Base-by-base conservation (phyloP, 2,113 vertebrate genomes). In the Dasypus novemcinctus region DNA sequence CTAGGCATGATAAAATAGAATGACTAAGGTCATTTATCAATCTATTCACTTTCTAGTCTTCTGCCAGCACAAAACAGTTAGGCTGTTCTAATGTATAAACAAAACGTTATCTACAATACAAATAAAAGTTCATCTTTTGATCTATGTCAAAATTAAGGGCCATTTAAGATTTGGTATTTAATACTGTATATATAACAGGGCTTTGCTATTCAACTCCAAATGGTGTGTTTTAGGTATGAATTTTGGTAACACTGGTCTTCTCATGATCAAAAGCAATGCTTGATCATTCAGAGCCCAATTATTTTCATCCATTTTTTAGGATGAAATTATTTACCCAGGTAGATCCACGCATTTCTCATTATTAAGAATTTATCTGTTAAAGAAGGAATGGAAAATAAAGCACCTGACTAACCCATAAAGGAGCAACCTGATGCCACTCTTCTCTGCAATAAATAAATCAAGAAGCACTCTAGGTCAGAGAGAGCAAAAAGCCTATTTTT, bases 401-500 rank as follows among this genome's bases (percentile, higher is more conserved):
- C 76, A 64, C 84, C 93, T 84, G 66, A 88, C 76, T 97, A 94
- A 74, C 91, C 93, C 94, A 92, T 89, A 89, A 96, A 96, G 66
- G 41, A 93, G 97, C 86, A 97, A 98, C 92, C 87, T 93, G 97
- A 98, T 95, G 79, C 97, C 89, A 84, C 68, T 93, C 90, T 94
- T 91, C 72, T 92, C 72, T 78, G 49, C 61, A 90, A 97, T 98
- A 95, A 98, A 98, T 98, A 97, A 98, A 93, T 97, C 0, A 98
- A 96, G 61, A 90, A 81, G 84, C 29, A 59, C 92, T 94, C 72
- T 87, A 89, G 89, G 93, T 90, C 89, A 95, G 83, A 85, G 82
- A 93, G 4, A 97, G 84, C 78, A 89, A 93, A 95, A 96, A 91
- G n/a, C 33, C 84, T 84, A 72, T 94, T 94, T 96, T 96, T 92